Evolutionary conservation across 2,888 invertebrate species (phyloP).

Genomic region (Dynastes hyllus): DNA sequence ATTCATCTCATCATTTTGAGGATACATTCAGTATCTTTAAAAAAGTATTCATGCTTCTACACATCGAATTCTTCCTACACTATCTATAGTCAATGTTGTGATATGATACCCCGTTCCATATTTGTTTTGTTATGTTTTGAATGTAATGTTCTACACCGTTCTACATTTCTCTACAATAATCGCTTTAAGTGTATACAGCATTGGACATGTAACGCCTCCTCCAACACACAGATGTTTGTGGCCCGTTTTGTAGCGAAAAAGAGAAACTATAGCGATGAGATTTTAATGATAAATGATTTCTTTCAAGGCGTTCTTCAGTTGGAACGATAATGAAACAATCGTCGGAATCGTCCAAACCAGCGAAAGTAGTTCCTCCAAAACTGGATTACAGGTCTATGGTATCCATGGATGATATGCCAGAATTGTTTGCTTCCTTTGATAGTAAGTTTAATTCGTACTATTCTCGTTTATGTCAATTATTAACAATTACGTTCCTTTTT

Average conservation of each 20-base stretch:
- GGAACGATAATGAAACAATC: slow-evolving; percentile 88
- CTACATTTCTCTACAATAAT: neutral
- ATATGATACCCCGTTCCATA: neutral
- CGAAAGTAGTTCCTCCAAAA: slow-evolving; percentile 80
- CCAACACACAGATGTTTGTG: slow-evolving; percentile 15
- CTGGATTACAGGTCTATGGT: slow-evolving; percentile 95
- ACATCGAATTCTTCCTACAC: slow-evolving; percentile 30
- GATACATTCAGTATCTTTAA: slow-evolving; percentile 40
- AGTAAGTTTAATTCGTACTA: slow-evolving; percentile 78
- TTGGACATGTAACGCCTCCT: neutral
- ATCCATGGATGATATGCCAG: slow-evolving; percentile 95
- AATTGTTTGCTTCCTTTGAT: slow-evolving; percentile 95
- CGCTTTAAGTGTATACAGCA: neutral
- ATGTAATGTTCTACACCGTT: slow-evolving; percentile 5
- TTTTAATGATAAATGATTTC: neutral
- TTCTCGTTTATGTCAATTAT: slow-evolving; percentile 40
- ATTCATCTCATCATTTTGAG: slow-evolving; percentile 9
- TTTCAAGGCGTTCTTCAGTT: slow-evolving; percentile 85
- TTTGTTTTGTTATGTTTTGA: slow-evolving; percentile 5
- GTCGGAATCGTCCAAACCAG: slow-evolving; percentile 74
- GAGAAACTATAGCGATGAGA: neutral
- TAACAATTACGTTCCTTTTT: slow-evolving; percentile 21
- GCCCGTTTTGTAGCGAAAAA: neutral
- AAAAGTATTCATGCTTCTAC: slow-evolving; percentile 36
- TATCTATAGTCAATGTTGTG: slow-evolving; percentile 11